Conservation (phyloP, 2,797 vertebrate species). For the Protosalanx chinensis region DNA sequence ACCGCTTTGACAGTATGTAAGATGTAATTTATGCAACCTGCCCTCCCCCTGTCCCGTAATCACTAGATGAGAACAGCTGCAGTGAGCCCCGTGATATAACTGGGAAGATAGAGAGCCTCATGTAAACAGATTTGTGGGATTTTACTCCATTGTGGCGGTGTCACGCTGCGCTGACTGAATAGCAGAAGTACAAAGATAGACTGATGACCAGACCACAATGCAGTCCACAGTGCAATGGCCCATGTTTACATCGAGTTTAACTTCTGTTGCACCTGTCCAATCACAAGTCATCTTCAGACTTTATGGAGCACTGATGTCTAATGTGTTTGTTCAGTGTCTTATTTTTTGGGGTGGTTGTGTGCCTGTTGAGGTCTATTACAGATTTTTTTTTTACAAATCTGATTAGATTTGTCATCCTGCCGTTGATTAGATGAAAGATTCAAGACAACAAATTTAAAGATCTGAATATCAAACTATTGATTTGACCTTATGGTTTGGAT, state of each 20-base stretch:
- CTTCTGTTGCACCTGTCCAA: slow-evolving; percentile 28
- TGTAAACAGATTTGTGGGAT: slow-evolving; percentile 64
- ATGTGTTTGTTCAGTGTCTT: not conserved
- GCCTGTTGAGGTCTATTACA: not conserved
- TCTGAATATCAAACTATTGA: not conserved
- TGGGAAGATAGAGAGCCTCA: slow-evolving; percentile 54
- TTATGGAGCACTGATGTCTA: not conserved
- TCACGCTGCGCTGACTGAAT: slow-evolving; percentile 62
- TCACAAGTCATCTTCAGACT: slow-evolving; percentile 41
- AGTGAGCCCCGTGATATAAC: slow-evolving; percentile 14
- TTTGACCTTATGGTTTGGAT: not conserved
- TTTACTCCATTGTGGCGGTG: slow-evolving; percentile 58
- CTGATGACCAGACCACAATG: slow-evolving; percentile 58
- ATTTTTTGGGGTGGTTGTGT: not conserved
- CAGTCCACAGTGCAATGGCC: slow-evolving; percentile 56
- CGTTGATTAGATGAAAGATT: too few relatives aligned
- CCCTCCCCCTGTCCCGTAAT: slow-evolving; percentile 9
- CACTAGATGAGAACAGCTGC: slow-evolving; percentile 35
- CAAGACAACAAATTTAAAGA: not conserved
- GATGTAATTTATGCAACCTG: not conserved
- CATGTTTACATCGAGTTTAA: slow-evolving; percentile 65
- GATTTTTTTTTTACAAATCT: too few relatives aligned
- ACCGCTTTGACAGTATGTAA: not conserved
- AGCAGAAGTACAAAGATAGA: slow-evolving; percentile 61
- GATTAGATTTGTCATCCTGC: too few relatives aligned